Base-by-base conservation (phyloP, 2,888 invertebrate genomes). In the Bellardia pandia region DNA sequence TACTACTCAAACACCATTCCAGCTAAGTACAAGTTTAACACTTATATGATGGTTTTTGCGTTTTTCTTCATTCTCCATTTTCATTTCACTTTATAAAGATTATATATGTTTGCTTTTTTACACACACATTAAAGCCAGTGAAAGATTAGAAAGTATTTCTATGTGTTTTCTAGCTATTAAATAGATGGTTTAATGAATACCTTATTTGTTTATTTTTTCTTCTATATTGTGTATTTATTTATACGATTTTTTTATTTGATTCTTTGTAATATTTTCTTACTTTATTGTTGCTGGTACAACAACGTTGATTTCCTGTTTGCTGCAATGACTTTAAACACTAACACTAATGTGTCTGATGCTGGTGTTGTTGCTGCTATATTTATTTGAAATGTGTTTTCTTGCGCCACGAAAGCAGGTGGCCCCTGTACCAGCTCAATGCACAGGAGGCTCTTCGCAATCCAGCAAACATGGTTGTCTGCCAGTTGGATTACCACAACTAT, bases 401-500 rank as follows among this genome's bases (percentile, higher is more conserved):
- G 33, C 3, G 1, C n/a, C 71, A 72, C 76, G 42, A 51, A 68
- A 72, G 75, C 88, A 90, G 90, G 88, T 89, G 88, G 89, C 88
- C 68, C 86, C 89, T 64, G 87, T 79, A 71, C 86, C 69, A 88
- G 89, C 78, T 89, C 90, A 68, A 23, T 83, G 56, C 64, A 68
- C 90, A 89, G 85, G 72, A 68, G 75, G 62, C 69, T 51, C 76
- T 16, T 53, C 80, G 8, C 58, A 64, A 64, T 37, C 81, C 45
- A 64, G 53, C 64, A 91, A 90, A 88, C 91, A 92, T 78, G 91
- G 91, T 64, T 92, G 95, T 93, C 94, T 94, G 16, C 94, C 95
- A 90, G 95, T 96, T 66, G 95, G 95, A 88, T 93, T 97, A 88
- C 97, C 97, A 1, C 96, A 96, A 91, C 94, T 96, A 9, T 94